A percentile compares a stretch with the other conserved stretches of the same genome.
These are phyloP conservation scores for Crepidodera aurea DNA, from an alignment of 2,888 invertebrate genomes.

Conservation along the genomic window DNA sequence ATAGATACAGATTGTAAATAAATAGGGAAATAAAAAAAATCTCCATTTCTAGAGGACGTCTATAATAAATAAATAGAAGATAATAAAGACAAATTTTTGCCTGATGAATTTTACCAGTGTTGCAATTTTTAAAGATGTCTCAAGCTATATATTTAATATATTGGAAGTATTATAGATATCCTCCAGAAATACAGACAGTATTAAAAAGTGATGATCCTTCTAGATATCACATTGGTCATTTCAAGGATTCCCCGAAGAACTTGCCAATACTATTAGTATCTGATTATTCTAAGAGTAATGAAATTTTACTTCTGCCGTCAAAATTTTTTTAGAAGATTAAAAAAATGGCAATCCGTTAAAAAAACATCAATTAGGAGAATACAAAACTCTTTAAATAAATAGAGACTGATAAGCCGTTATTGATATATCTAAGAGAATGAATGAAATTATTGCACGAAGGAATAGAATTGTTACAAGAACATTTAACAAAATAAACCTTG, in stretches of 20 bases:
- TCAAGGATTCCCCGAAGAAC: constrained; percentile 81
- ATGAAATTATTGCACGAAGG: constrained; percentile 69
- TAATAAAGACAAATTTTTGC: constrained; percentile 79
- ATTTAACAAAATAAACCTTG: constrained; percentile 82
- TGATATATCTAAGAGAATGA: constrained; percentile 66
- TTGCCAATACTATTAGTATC: constrained; percentile 79
- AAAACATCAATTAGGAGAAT: constrained; percentile 68
- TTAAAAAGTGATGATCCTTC: constrained; percentile 73
- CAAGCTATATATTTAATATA: constrained; percentile 76
- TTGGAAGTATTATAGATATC: constrained; percentile 93
- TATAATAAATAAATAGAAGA: too few relatives aligned
- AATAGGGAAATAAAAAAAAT: too few relatives aligned
- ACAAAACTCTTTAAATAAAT: constrained; percentile 69
- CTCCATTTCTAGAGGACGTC: too few relatives aligned
- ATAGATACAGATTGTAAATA: too few relatives aligned
- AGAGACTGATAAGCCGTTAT: constrained; percentile 70
- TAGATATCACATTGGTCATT: constrained; percentile 89
- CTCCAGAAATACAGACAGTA: constrained; percentile 91
- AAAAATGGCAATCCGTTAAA: constrained; percentile 69
- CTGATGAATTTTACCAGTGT: constrained; percentile 86
- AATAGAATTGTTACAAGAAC: constrained; percentile 73
- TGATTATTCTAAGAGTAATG: constrained; percentile 75
- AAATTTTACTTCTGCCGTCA: constrained; percentile 76
- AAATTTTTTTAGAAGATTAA: constrained; percentile 69
- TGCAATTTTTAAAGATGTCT: constrained; percentile 74